Base-by-base conservation (phyloP, 2,113 vertebrate species). In the Raja brachyura region DNA sequence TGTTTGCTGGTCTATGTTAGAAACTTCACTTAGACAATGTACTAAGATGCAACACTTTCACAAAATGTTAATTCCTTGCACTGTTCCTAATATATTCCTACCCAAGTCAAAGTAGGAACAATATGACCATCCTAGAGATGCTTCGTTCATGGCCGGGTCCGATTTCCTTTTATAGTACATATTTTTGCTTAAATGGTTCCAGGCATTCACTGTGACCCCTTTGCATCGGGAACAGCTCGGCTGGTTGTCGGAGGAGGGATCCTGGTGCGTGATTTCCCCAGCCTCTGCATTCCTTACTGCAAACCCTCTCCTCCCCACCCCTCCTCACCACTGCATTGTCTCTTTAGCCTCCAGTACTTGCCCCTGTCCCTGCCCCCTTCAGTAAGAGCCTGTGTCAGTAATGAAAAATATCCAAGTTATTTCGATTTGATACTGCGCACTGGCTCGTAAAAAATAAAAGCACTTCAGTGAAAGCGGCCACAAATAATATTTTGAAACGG, bases 401-500 rank as follows among this genome's bases (percentile, higher is more conserved):
- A 83, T 83, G 14, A 88, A 88, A 88, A 63, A 88, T 3, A 59
- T 88, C 61, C 59, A 88, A 63, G 28, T 16, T 63, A 28, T 5
- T 18, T 86, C 61, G 28, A 86, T 4, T 63, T 85, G 39, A 61
- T 25, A n/a, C 63, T 31, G 59, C 33, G 83, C 83, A 31, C n/a
- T 88, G 83, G 63, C 28, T 63, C n/a, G 18, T 88, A 66, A 88
- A 88, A 48, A 31, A 88, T 88, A 31, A 88, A 88, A 18, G n/a
- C 13, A 88, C 63, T 88, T n/a, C 61, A 31, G 28, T 63, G n/a
- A 61, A 88, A 88, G n/a, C n/a, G 16, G 59, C 59, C n/a, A 88
- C 61, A 13, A 88, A 88, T 88, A 88, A 88, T 88, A 88, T 88
- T 88, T 88, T 88, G 83, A 63, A 63, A 88, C 63, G 59, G 13